Evolutionary conservation across 2,113 vertebrate species (phyloP).

Genomic region (Sturnira hondurensis): DNA sequence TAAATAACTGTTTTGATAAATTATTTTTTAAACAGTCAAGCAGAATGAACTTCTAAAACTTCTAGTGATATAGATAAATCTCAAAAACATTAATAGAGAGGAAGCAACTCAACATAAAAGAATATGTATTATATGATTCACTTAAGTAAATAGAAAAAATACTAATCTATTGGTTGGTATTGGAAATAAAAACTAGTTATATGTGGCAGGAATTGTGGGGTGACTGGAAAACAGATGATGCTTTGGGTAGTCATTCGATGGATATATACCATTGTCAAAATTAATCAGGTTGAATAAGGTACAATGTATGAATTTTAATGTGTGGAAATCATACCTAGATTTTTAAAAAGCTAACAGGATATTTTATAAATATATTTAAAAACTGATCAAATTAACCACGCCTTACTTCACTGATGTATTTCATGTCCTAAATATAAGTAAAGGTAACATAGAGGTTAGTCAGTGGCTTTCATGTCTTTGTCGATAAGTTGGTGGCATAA

Average conservation of each 20-base stretch:
- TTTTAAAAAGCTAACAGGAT: background rate
- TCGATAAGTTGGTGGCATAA: background rate
- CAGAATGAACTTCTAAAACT: background rate
- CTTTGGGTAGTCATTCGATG: background rate
- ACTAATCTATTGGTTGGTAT: background rate
- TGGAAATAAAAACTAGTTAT: background rate
- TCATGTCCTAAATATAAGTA: background rate
- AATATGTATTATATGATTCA: background rate
- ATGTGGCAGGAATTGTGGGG: background rate
- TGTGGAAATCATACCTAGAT: background rate
- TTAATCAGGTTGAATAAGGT: background rate
- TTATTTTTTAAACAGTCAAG: constrained; percentile 8
- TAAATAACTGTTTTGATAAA: background rate
- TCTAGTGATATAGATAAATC: background rate
- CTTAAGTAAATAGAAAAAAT: background rate
- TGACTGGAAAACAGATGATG: background rate
- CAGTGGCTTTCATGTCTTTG: background rate
- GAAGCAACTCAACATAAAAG: background rate
- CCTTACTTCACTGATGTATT: background rate
- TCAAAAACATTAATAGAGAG: background rate
- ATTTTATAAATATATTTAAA: background rate
- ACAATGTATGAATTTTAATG: background rate
- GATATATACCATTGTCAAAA: background rate
- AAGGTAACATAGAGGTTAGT: background rate
- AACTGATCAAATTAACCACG: background rate